Evolutionary conservation across 2,113 vertebrate genomes (phyloP), one percentile per base, ranked within the genome.

Genomic region (Alligator sinensis): DNA sequence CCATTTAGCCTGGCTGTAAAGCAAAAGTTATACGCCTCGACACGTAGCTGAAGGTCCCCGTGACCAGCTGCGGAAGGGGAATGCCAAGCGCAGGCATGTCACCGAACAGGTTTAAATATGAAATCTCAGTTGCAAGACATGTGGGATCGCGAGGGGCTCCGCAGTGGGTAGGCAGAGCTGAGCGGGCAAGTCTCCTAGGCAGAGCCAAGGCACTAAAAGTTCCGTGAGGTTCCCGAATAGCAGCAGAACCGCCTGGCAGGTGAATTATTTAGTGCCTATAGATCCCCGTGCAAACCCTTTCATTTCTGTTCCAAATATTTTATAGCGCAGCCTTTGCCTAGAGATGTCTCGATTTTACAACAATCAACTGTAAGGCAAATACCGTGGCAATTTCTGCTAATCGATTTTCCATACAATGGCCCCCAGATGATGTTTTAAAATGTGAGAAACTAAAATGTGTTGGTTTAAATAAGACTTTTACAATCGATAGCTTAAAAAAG

Each of bases 361-460:
- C 97, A 97, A 97, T 97, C 96, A 97, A 96, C 93, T 91, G 91
- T 94, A 93, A 97, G 93, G 96, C 96, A 94, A 97, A 97, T 96
- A 97, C 95, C 96, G 96, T 97, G 95, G 97, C 97, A 97, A 97
- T 97, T 97, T 96, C 97, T 97, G 95, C 96, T 88, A 93, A 97
- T 97, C 97, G 97, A 97, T 97, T 97, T 95, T 95, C 96, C 94
- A 96, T 97, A 97, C 96, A 97, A 97, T 95, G 95, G 96, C 96
- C 97, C 96, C 96, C 97, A 97, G 96, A 97, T 96, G 96, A 97
- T 96, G 96, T 93, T 97, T 97, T 97, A 97, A 97, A 97, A 97
- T 97, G 96, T 96, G 97, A 97, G 97, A 97, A 97, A 97, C 95
- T 96, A 95, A 97, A 96, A 96, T 97, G 97, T 96, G 96, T 96